Evolutionary conservation across 2,113 vertebrate species (phyloP).

Genomic region (mouse (Mus musculus)): GRCm39 chr10:76422501-76423000

Average conservation of each 20-base stretch:
- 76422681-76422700: not conserved
- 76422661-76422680: not conserved
- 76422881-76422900: not conserved
- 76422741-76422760: not conserved
- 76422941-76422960: not conserved
- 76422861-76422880: not conserved
- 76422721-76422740: not conserved
- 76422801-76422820: not conserved
- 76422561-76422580: not conserved
- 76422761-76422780: not conserved
- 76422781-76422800: not conserved
- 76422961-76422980: slow-evolving; percentile 93
- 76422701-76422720: not conserved
- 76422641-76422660: not conserved
- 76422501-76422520: not conserved
- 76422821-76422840: not conserved
- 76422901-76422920: no score
- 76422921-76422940: no score
- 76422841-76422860: not conserved
- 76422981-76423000: slow-evolving; percentile 89
- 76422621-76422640: not conserved
- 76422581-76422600: not conserved
- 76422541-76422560: not conserved
- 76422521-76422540: not conserved
- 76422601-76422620: not conserved